Base-by-base conservation (phyloP, 2,797 vertebrate genomes). In the Malurus leucopterus region DNA sequence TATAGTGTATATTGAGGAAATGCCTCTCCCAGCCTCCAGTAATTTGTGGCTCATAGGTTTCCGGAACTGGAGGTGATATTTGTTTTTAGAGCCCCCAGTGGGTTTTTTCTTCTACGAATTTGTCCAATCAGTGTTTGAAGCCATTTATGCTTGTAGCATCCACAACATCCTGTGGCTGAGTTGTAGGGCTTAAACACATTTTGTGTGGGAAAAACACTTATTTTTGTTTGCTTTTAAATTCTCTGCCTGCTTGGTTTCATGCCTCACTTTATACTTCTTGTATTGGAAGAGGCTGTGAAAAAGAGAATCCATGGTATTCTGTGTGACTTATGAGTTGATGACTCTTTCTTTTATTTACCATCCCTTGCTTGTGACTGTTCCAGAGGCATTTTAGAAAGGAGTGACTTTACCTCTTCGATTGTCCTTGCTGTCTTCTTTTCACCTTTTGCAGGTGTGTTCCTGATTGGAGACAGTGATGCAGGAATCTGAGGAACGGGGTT, bases 21-120 rank as follows among this genome's bases (percentile, higher is more conserved):
- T 94, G 51, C 94, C 89, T 94, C 85, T 95, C 70, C 69, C 67
- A 78, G 67, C 85, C 83, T 94, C 76, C 70, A 89, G 89, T 93
- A 94, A 93, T 94, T 95, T 94, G 92, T 93, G 94, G 94, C 92
- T 93, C 70, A 0, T 72, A 92, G 91, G 80, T 93, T 95, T 95
- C 92, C 70, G 40, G 91, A 93, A 91, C 87, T 67, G 51, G 91
- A 94, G 92, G 89, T 94, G 91, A 70, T 92, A 84, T 81, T 94
- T 95, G 91, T 80, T 95, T 95, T 95, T 88, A 88, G 80, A 94
- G 83, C 87, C 93, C 86, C 88, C 73, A 36, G 80, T 86, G 92
- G 91, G 73, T 88, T 93, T 94, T 82, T 92, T 69, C 73, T 84
- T 86, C 82, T 93, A 1, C 6, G 73, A 72, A 50, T 86, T 78